Evolutionary conservation across 64 coral and sea anemone species (phyloP), one percentile per base, ranked within the genome.

Genomic region (Astreopora myriophthalma): DNA sequence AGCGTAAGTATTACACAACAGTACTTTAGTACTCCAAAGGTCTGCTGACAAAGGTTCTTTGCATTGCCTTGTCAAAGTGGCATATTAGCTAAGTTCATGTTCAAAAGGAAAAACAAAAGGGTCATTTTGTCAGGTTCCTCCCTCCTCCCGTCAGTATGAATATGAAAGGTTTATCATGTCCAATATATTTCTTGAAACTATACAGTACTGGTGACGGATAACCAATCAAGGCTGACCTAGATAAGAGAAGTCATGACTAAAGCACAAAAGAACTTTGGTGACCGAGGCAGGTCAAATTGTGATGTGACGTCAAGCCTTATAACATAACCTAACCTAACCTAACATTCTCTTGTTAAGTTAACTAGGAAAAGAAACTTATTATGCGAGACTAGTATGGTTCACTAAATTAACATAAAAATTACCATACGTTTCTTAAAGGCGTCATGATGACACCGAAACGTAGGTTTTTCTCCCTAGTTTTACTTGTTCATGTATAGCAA

Each of bases 1-100:
- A 42, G 40, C 92, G 92, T 94, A 73, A 94, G 92, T 94, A 51
- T 16, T 7, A 64, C 24, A 64, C 11, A 64, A 64, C 61, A n/a
- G 23, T 26, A 26, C 22, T 64, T 28, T n/a, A 64, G 61, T 24
- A 64, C 24, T 64, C 23, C 23, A 64, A n/a, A 64, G 61, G 61
- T 64, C 61, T 64, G 22, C 20, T 64, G 61, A 64, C n/a, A 23
- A 23, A 64, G 19, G 60, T 64, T 64, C 60, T 26, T 64, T 26
- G 14, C 61, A 6, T 24, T n/a, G 61, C 23, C 61, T 64, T 9
- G 20, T 26, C 23, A 24, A 64, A 26, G 22, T 64, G 23, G 61
- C 61, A n/a, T 64, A n/a, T 64, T 6, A 64, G 61, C 61, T 64
- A 25, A 1, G 1, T 26, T 64, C 61, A 25, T 64, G 61, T 64